phyloP scores from a whole-genome alignment of 30 jellyfish, hydroid and myxozoan genomes.

The Chrysaora quinquecirrha region DNA sequence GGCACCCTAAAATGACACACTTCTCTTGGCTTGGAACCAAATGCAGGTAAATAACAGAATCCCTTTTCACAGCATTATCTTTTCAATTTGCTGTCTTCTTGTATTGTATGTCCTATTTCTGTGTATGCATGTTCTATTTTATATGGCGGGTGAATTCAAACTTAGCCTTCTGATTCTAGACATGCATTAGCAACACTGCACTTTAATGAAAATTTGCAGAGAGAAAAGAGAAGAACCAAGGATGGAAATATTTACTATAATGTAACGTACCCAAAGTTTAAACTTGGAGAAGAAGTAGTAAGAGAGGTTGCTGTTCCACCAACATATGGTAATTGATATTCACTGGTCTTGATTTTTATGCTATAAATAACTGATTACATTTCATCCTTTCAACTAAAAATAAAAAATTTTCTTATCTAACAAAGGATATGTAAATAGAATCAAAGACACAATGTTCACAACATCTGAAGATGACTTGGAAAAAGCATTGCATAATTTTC shows the following conservation, averaged over 20 bases:
- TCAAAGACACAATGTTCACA: neutral
- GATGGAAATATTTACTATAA: constrained; percentile 27
- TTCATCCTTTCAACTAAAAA: neutral
- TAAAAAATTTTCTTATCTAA: neutral
- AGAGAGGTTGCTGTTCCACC: constrained; percentile 12
- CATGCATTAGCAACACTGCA: constrained; percentile 33
- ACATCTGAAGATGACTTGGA: constrained; percentile 14
- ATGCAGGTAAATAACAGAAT: neutral
- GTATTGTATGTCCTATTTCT: neutral
- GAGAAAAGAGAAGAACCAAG: constrained; percentile 14
- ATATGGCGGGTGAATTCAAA: neutral
- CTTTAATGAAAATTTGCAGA: constrained; percentile 33
- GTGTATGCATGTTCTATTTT: neutral
- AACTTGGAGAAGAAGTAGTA: constrained; percentile 50
- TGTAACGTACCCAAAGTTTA: constrained; percentile 44
- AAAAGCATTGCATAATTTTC: neutral
- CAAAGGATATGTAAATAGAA: constrained; percentile 16
- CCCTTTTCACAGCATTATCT: neutral
- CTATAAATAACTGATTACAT: neutral
- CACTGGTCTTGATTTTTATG: neutral
- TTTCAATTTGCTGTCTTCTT: neutral
- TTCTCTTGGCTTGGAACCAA: neutral
- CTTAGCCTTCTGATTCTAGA: neutral
- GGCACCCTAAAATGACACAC: too few relatives aligned
- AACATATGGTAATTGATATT: constrained; percentile 3